Conservation (phyloP, 2,113 vertebrate species). For the Canis aureus region DNA sequence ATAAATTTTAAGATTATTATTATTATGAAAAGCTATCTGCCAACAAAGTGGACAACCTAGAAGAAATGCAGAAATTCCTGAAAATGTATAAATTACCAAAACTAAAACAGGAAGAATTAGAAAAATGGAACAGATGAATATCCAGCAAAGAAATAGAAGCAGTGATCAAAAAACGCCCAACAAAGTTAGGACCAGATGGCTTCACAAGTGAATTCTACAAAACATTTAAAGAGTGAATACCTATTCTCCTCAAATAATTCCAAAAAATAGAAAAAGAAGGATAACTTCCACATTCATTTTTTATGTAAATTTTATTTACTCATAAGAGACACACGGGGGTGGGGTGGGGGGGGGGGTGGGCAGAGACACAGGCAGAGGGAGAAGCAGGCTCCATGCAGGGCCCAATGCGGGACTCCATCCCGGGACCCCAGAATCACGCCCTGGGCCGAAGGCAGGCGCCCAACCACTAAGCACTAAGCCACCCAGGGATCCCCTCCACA, state of each 20-base stretch:
- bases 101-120: not conserved
- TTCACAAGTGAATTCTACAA: not conserved
- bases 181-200: not conserved
- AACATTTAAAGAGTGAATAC: not conserved
- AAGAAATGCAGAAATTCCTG: not conserved
- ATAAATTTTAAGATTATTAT: not conserved
- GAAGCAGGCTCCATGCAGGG: too few relatives aligned
- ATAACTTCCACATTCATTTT: not conserved
- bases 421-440: too few relatives aligned
- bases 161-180: not conserved
- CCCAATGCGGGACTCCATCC: too few relatives aligned
- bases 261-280: not conserved
- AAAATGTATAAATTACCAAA: not conserved
- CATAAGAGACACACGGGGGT: too few relatives aligned
- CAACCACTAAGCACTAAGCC: too few relatives aligned
- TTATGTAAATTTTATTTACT: too few relatives aligned
- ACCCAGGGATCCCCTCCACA: not conserved
- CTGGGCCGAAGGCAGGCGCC: too few relatives aligned
- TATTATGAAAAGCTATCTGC: not conserved
- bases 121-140: not conserved
- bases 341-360: rapidly evolving
- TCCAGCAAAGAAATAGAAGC: not conserved
- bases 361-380: too few relatives aligned
- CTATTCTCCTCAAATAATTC: not conserved
- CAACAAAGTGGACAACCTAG: not conserved